A percentile compares a stretch with the other conserved stretches of the same genome.
phyloP scores from a whole-genome alignment of 2,888 invertebrate genomes.

The Germaria angustata region DNA sequence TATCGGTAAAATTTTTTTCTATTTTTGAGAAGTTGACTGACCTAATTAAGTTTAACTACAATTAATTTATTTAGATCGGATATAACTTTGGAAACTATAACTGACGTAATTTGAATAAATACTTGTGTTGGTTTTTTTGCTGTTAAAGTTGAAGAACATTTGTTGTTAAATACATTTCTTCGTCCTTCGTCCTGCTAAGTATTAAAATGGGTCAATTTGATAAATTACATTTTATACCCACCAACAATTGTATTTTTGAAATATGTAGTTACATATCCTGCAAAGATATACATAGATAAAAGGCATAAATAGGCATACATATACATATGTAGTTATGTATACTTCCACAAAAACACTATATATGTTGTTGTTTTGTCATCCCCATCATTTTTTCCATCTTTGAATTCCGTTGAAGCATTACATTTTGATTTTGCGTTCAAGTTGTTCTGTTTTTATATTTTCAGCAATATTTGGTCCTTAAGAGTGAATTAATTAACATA shows the following conservation, averaged over 20 bases:
- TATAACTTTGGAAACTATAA: too few species aligned
- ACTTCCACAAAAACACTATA: neutral
- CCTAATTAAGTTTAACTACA: too few species aligned
- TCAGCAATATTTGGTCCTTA: conserved; percentile 53
- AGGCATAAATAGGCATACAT: neutral
- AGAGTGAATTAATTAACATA: conserved; percentile 65
- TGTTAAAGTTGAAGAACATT: too few species aligned
- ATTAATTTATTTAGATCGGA: too few species aligned
- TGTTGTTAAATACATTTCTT: too few species aligned
- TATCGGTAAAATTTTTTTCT: too few species aligned
- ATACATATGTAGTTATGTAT: too few species aligned
- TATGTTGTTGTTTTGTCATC: conserved; percentile 42
- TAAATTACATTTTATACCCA: neutral
- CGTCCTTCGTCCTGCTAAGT: too few species aligned
- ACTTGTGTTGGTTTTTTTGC: too few species aligned
- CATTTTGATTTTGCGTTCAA: conserved; percentile 56
- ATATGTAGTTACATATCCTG: neutral
- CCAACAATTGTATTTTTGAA: neutral
- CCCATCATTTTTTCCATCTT: conserved; percentile 53
- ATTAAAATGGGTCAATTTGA: too few species aligned
- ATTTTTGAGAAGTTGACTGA: too few species aligned
- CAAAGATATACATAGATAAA: neutral
- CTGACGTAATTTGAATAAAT: too few species aligned
- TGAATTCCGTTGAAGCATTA: conserved; percentile 58
- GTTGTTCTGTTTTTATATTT: conserved; percentile 39